Conservation (phyloP, 2,888 invertebrate species). For the Polylopha cassiicola region DNA sequence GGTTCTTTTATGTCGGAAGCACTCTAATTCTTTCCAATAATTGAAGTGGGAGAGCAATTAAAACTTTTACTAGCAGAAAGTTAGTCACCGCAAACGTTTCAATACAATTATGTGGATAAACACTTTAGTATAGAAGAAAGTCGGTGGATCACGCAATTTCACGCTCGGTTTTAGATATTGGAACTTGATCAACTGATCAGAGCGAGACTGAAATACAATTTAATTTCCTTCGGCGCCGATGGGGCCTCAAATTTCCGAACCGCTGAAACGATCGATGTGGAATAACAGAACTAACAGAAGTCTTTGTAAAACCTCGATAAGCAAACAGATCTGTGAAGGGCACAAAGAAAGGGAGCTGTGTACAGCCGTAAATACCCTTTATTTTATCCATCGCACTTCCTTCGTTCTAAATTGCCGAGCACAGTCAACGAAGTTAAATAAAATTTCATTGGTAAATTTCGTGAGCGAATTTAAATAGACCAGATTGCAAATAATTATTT, state of each 20-base stretch:
- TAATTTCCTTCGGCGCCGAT: slow-evolving; percentile 17
- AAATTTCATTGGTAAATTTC: slow-evolving; percentile 12
- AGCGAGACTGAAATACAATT: slow-evolving; percentile 13
- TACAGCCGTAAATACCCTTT: slow-evolving; percentile 49
- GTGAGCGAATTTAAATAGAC: slow-evolving; percentile 6
- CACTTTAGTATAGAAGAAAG: neutral
- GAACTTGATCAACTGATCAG: slow-evolving; percentile 19
- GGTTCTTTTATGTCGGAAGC: neutral
- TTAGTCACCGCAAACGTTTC: too few species aligned
- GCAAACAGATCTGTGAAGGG: slow-evolving; percentile 31
- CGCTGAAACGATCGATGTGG: slow-evolving; percentile 14
- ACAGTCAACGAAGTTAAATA: slow-evolving; percentile 5
- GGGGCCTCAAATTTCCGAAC: slow-evolving; percentile 20
- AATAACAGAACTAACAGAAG: slow-evolving; percentile 25
- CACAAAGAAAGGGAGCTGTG: slow-evolving; percentile 44
- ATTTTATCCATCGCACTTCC: slow-evolving; percentile 38
- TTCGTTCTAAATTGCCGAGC: slow-evolving; percentile 24
- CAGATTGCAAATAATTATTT: neutral
- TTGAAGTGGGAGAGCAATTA: slow-evolving; percentile 3
- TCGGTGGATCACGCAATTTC: neutral
- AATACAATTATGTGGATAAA: too few species aligned
- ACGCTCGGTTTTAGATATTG: slow-evolving; percentile 10
- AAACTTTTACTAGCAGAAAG: neutral
- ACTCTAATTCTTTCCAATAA: slow-evolving; percentile 6
- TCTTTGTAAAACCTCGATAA: slow-evolving; percentile 40